A percentile compares a stretch with the other conserved stretches of the same genome.
phyloP scores from a whole-genome alignment of 2,113 vertebrate genomes.

The Antechinus stuartii region DNA sequence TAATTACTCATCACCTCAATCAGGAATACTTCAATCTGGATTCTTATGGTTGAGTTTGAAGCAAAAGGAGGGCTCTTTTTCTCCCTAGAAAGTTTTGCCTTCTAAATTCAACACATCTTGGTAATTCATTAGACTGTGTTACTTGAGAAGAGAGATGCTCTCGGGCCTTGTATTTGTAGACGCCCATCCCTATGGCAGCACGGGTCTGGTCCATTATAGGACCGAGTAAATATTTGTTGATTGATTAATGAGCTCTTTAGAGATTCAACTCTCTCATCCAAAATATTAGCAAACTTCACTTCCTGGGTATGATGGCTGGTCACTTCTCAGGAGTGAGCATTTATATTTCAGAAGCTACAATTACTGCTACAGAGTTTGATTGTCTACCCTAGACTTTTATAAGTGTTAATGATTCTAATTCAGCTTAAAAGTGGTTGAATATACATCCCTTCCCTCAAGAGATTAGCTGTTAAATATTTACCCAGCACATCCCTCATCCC shows the following conservation, averaged over 20 bases:
- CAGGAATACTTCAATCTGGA: not conserved
- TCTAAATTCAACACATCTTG: not conserved
- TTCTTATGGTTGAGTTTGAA: not conserved
- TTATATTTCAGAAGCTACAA: not conserved
- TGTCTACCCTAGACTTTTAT: not conserved
- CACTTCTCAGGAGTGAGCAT: not conserved
- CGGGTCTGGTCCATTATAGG: not conserved
- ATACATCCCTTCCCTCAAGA: not conserved
- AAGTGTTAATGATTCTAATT: not conserved
- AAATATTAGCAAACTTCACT: not conserved
- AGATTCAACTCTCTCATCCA: not conserved
- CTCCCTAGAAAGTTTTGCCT: not conserved
- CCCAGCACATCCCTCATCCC: not conserved
- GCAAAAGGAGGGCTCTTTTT: not conserved
- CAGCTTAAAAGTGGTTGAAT: not conserved
- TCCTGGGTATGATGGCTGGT: not conserved
- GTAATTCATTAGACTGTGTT: not conserved
- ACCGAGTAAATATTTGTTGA: not conserved
- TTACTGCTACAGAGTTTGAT: not conserved
- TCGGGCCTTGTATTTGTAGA: not conserved
- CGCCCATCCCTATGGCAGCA: not conserved
- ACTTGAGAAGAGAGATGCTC: not conserved
- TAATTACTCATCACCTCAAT: not conserved
- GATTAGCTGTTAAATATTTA: not conserved
- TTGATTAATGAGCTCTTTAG: slow-evolving; percentile 1